Evolutionary conservation across 2,797 vertebrate species (phyloP).

Genomic region (Pagetopsis macropterus): DNA sequence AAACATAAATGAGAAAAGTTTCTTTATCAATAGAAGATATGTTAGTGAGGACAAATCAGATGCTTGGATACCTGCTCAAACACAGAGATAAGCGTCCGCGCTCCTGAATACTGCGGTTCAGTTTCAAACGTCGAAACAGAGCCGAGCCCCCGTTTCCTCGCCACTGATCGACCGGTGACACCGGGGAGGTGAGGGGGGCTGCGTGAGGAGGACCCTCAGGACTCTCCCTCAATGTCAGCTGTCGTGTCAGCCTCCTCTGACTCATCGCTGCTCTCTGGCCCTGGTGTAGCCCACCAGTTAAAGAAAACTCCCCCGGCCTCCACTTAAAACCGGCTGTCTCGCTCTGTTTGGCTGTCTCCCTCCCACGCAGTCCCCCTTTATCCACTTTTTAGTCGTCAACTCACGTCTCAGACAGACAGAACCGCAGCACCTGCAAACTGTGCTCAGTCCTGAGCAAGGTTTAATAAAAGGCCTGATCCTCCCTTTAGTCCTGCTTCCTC

Average conservation of each 20-base stretch:
- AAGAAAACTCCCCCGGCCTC: constrained; percentile 60
- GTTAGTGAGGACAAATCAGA: constrained; percentile 6
- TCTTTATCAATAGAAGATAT: not conserved
- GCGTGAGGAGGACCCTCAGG: constrained; percentile 60
- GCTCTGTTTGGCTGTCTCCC: constrained; percentile 46
- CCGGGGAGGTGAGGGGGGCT: constrained; percentile 61
- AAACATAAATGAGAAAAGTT: constrained; percentile 2
- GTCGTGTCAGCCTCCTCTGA: constrained; percentile 78
- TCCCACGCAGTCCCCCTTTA: constrained; percentile 61
- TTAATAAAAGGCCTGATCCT: constrained; percentile 47
- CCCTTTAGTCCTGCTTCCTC: constrained; percentile 51
- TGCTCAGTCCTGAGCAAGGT: constrained; percentile 48
- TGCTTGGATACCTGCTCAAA: constrained; percentile 66
- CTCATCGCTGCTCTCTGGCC: constrained; percentile 73
- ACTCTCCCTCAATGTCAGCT: constrained; percentile 75
- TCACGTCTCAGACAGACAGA: constrained; percentile 44
- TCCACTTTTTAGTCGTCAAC: constrained; percentile 55
- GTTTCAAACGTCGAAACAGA: constrained; percentile 76
- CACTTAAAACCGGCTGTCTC: constrained; percentile 61
- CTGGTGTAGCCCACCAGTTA: constrained; percentile 37
- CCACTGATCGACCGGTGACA: constrained; percentile 67
- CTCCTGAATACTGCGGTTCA: constrained; percentile 79
- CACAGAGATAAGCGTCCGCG: constrained; percentile 62
- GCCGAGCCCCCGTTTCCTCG: constrained; percentile 55
- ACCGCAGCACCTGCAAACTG: constrained; percentile 49